phyloP scores from a whole-genome alignment of 2,888 invertebrate genomes.

The Autographa gamma region DNA sequence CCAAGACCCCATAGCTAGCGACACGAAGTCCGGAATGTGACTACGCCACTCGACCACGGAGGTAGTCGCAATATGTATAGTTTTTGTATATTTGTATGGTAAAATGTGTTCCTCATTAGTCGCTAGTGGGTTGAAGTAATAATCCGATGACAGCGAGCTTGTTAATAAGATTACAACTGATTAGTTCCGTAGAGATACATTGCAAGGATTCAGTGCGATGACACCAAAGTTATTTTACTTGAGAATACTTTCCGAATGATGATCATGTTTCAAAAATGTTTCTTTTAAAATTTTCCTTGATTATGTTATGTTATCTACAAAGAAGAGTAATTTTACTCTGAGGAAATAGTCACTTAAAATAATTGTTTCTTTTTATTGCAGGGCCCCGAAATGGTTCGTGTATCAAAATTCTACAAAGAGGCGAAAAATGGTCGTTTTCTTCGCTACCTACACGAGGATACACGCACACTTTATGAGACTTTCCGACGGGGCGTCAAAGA shows the following conservation, averaged over 20 bases:
- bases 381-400: constrained; percentile 96
- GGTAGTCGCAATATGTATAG: not conserved
- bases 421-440: constrained; percentile 96
- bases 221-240: constrained; percentile 58
- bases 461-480: constrained; percentile 96
- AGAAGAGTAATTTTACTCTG: not conserved
- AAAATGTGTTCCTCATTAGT: constrained; percentile 48
- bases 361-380: constrained; percentile 82
- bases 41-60: no score
- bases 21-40: no score
- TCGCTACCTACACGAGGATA: constrained; percentile 95
- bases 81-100: constrained; percentile 2
- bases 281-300: not conserved
- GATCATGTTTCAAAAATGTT: not conserved
- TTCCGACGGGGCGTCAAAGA: constrained; percentile 97
- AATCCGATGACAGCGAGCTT: constrained; percentile 41
- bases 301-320: not conserved
- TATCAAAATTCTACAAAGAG: constrained; percentile 96
- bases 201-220: constrained; percentile 80
- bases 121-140: constrained; percentile 43
- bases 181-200: constrained; percentile 65
- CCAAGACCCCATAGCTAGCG: no score
- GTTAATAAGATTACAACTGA: constrained; percentile 81
- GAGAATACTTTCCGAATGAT: constrained; percentile 19
- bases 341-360: constrained; percentile 14